These are phyloP conservation scores for Ennomos quercinarius DNA, from an alignment of 2,888 invertebrate species.

Conservation along the genomic window DNA sequence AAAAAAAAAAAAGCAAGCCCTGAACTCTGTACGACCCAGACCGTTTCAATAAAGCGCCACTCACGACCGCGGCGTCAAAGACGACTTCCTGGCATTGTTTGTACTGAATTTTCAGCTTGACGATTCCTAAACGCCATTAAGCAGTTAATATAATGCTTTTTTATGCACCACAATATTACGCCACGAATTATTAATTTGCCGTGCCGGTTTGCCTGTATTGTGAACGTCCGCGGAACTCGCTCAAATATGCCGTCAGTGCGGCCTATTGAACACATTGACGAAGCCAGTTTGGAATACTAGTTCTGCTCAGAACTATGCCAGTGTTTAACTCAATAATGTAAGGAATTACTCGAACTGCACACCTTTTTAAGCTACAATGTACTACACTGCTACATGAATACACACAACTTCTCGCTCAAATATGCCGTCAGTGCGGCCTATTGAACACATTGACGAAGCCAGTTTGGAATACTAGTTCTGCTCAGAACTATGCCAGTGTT, in stretches of 20 bases:
- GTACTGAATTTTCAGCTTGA: constrained; percentile 50
- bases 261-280: constrained; percentile 11
- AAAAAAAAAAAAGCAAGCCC: no score
- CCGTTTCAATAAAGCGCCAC: constrained; percentile 7
- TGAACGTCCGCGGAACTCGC: constrained; percentile 20
- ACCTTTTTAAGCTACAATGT: no score
- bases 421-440: constrained; percentile 9
- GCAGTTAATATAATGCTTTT: constrained; percentile 46
- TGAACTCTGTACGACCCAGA: no score
- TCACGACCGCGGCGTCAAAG: constrained; percentile 20
- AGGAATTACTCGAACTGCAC: no score
- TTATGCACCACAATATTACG: constrained; percentile 36
- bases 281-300: constrained; percentile 15
- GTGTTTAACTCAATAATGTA: no score
- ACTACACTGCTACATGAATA: no score
- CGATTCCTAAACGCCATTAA: constrained; percentile 51
- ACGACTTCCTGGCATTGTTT: constrained; percentile 65
- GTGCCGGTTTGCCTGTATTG: constrained; percentile 23
- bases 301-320: not conserved
- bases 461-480: constrained; percentile 13
- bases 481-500: not conserved
- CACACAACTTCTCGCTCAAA: no score
- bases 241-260: constrained; percentile 8
- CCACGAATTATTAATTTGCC: constrained; percentile 40
- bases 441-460: constrained; percentile 12